These are phyloP conservation scores for Metacarcinus magister DNA, from an alignment of 2,888 invertebrate species.

Conservation along the genomic window DNA sequence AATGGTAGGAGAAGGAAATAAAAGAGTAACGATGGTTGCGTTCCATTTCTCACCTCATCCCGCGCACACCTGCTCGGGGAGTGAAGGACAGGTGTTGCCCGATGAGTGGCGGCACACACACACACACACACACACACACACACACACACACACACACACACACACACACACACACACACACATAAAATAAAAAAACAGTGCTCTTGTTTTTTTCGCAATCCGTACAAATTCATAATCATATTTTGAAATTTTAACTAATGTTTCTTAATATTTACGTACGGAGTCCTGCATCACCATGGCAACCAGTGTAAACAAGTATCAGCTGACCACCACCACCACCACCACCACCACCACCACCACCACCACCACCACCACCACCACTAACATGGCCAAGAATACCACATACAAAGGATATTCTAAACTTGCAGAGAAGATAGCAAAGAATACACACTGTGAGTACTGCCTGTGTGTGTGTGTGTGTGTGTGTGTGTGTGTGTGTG, in stretches of 20 bases:
- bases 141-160: neutral
- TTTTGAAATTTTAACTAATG: neutral
- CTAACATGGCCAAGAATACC: conserved; percentile 60
- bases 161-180: conserved; percentile 37
- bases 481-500: neutral
- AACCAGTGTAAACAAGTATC: conserved; percentile 44
- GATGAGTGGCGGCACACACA: neutral
- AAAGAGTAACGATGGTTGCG: too few relatives aligned
- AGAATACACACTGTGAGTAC: conserved; percentile 80
- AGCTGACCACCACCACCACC: conserved; percentile 20
- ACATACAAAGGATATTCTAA: conserved; percentile 81
- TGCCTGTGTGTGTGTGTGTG: neutral
- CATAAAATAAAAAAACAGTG: neutral
- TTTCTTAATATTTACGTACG: neutral
- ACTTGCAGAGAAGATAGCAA: conserved; percentile 79
- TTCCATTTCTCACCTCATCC: too few relatives aligned
- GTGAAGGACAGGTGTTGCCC: too few relatives aligned
- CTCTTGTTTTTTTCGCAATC: neutral
- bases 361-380: neutral
- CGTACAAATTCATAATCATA: too few relatives aligned
- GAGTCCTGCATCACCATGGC: conserved; percentile 18
- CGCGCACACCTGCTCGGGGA: too few relatives aligned
- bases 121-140: neutral
- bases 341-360: neutral
- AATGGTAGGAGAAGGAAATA: too few relatives aligned